Percentiles rank a stretch among this genome's conserved stretches.
Conservation (phyloP, 2,797 vertebrate genomes). For the Epinephelus awoara region DNA sequence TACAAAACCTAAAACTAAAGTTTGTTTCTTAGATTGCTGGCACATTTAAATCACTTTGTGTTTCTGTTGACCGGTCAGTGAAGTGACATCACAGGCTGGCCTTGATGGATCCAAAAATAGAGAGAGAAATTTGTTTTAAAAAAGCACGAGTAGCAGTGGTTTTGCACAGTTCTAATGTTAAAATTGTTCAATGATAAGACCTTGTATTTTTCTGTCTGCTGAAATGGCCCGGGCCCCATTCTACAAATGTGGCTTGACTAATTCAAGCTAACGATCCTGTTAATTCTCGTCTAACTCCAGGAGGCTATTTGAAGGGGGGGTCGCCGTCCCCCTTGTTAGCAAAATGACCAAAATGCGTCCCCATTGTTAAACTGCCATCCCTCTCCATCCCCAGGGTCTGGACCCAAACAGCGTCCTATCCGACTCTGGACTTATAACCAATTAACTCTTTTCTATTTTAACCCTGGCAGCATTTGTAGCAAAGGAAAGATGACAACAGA, state of each 20-base stretch:
- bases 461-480: too few species aligned
- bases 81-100: conserved; percentile 14
- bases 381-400: too few species aligned
- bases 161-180: not conserved
- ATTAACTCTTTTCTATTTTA: too few species aligned
- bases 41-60: conserved; percentile 2
- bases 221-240: not conserved
- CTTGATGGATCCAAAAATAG: conserved; percentile 1
- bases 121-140: not conserved
- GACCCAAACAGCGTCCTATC: too few species aligned
- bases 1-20: conserved; percentile 18
- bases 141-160: not conserved
- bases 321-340: too few species aligned
- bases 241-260: not conserved
- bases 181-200: not conserved
- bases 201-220: conserved; percentile 2
- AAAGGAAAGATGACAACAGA: too few species aligned
- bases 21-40: conserved; percentile 31
- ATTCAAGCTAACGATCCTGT: not conserved
- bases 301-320: too few species aligned
- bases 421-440: too few species aligned
- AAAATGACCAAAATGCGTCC: too few species aligned
- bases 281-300: not conserved
- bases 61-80: conserved; percentile 3
- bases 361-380: too few species aligned